Evolutionary conservation across 2,797 vertebrate genomes (phyloP).

Genomic region (Chromis chromis): DNA sequence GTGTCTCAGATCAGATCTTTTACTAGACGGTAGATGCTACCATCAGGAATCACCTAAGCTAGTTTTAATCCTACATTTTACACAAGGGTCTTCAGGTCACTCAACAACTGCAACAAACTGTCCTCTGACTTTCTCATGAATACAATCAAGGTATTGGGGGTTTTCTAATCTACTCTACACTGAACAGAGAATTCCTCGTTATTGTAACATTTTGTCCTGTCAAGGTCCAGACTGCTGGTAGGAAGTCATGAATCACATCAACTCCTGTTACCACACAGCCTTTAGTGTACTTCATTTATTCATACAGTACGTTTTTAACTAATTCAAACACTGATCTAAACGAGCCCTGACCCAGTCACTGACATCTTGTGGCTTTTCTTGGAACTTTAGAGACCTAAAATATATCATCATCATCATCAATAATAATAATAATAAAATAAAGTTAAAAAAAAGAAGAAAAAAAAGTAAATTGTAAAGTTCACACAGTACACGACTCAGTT

Average conservation of each 20-base stretch:
- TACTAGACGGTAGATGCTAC: neutral
- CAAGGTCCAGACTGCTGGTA: constrained; percentile 6
- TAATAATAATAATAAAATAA: neutral
- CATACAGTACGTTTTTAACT: neutral
- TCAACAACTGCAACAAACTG: neutral
- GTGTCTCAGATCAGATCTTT: constrained; percentile 2
- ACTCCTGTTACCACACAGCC: neutral
- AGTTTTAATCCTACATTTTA: neutral
- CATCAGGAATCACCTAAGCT: neutral
- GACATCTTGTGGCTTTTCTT: constrained; percentile 16
- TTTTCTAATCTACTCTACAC: neutral
- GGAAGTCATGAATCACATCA: neutral
- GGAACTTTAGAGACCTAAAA: constrained; percentile 18
- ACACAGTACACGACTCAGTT: constrained; percentile 3
- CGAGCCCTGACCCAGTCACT: neutral
- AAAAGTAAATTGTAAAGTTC: constrained; percentile 5
- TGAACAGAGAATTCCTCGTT: neutral
- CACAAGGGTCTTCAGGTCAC: neutral
- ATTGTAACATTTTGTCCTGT: neutral
- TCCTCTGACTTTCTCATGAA: neutral
- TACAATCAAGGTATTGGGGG: constrained; percentile 16
- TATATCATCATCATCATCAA: too few relatives aligned
- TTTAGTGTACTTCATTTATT: constrained; percentile 35
- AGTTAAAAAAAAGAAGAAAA: constrained; percentile 22
- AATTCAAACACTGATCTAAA: constrained; percentile 12